These are phyloP conservation scores for Dendrophyllia cribrosa DNA, from an alignment of 64 coral and sea anemone genomes.

Conservation along the genomic window DNA sequence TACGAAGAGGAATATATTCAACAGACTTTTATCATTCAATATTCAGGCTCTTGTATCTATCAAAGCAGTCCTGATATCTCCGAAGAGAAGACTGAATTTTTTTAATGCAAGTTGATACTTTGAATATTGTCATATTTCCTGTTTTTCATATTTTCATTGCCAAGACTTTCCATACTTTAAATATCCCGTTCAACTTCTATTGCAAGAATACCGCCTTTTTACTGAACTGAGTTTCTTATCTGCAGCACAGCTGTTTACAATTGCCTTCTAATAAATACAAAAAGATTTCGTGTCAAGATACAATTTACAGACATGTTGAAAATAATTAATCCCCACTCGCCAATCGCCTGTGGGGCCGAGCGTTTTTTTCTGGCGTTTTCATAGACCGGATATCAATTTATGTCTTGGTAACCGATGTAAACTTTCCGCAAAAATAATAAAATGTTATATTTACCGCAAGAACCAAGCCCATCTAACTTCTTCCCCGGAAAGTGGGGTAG, in stretches of 20 bases:
- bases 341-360: background rate
- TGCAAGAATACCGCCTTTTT: background rate
- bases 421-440: background rate
- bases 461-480: background rate
- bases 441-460: background rate
- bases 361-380: background rate
- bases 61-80: background rate
- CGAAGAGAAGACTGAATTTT: background rate
- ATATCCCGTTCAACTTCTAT: no score
- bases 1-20: background rate
- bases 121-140: conserved; percentile 9
- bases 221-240: background rate
- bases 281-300: conserved; percentile 55
- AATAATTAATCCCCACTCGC: background rate
- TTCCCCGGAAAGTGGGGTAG: background rate
- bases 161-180: no score
- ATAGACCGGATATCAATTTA: background rate
- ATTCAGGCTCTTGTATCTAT: conserved; percentile 12
- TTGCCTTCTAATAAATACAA: conserved; percentile 21
- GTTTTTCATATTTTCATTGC: background rate
- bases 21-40: conserved; percentile 9
- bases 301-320: conserved; percentile 14
- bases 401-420: background rate
- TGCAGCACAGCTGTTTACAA: conserved; percentile 14
- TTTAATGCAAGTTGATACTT: background rate